Base-by-base conservation (phyloP, 2,113 vertebrate genomes). In the Collichthys lucidus region DNA sequence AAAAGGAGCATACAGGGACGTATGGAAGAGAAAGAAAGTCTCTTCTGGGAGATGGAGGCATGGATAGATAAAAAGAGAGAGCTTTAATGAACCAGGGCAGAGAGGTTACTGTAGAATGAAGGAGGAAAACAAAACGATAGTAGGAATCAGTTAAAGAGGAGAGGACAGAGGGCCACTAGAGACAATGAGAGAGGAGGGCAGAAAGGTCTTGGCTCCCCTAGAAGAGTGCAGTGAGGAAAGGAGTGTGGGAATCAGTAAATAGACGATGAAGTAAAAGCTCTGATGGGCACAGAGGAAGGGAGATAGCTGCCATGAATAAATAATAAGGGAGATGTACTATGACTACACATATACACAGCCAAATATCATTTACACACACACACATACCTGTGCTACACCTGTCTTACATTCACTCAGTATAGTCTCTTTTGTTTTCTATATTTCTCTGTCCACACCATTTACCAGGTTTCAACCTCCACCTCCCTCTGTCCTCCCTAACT, bases 301-400 rank as follows among this genome's bases (percentile, higher is more conserved):
- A 79, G 72, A 81, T 78, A 60, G 79, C 56, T 60, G 2, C 63
- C 59, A 91, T 91, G 66, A 92, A 93, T 90, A 86, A 92, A 85
- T 89, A 9, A 94, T 92, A 10, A 67, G 63, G 44, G 53, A 60
- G 62, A 79, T 74, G 62, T 20, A 68, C 26, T 0, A 19, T 46
- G 16, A 71, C 35, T 57, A 42, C 57, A 73, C 68, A 53, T 44
- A 75, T 46, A 69, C 17, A 78, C n/a, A 52, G 56, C 7, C 11
- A 5, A 19, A 77, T 69, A 47, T 76, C 57, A 11, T 52, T 47
- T 65, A 71, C 29, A 29, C 42, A 44, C 42, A 52, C 19, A 19
- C 6, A 69, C 50, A 16, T 20, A 56, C 9, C 35, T 40, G 35
- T 40, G 35, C 35, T 40, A 40, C 68, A 72, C 66, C 77, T 80